Conservation (phyloP, 2,113 vertebrate species). For the Anseranas semipalmata region DNA sequence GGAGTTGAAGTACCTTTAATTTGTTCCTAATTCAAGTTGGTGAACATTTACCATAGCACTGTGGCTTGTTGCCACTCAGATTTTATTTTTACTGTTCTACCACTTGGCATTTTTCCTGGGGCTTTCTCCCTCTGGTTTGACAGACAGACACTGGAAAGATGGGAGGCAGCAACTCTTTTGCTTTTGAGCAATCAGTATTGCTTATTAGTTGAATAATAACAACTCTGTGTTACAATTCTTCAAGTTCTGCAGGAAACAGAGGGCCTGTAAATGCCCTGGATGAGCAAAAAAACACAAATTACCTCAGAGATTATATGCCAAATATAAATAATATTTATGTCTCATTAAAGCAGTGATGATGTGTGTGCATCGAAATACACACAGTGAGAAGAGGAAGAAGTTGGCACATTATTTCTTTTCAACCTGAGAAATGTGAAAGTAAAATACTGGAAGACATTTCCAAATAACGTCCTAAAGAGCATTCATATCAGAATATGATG, state of each 20-base stretch:
- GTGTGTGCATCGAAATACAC: neutral
- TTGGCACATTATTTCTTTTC: neutral
- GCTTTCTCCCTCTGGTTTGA: neutral
- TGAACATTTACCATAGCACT: neutral
- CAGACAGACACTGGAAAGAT: neutral
- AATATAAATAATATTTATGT: slow-evolving; percentile 20
- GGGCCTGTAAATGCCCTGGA: neutral
- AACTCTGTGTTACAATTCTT: neutral
- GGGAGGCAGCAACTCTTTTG: neutral
- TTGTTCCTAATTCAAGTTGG: neutral
- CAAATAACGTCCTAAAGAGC: neutral
- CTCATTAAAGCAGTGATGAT: neutral
- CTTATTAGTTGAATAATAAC: neutral
- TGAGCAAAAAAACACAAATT: slow-evolving; percentile 30
- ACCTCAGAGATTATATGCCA: slow-evolving; percentile 23
- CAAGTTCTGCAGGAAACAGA: neutral
- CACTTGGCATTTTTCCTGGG: neutral
- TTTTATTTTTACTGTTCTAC: neutral
- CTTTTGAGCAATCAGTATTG: neutral
- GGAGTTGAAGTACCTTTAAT: neutral
- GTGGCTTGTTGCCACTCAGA: neutral
- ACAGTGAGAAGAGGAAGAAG: neutral
- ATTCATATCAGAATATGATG: rapidly evolving
- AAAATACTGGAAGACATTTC: neutral
- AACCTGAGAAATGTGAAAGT: neutral